Evolutionary conservation across 1,140 invertebrate species (phyloP).

Genomic region (Drosophila aff.): DNA sequence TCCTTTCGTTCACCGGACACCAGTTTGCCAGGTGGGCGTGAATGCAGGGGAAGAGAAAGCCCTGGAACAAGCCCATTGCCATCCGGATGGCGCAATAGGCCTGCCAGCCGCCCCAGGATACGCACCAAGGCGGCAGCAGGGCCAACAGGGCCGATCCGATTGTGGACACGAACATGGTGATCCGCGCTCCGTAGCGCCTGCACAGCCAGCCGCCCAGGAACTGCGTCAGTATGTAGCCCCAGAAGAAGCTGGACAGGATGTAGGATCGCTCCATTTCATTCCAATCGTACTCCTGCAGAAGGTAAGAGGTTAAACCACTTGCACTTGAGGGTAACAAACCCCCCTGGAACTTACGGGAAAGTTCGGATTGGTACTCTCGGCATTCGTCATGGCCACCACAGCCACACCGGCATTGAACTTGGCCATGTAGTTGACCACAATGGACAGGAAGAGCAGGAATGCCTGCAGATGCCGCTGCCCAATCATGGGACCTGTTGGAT

Average conservation of each 20-base stretch:
- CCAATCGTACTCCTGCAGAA: conserved; percentile 85
- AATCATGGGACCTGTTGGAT: conserved; percentile 55
- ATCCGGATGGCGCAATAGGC: conserved; percentile 88
- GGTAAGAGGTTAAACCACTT: not conserved
- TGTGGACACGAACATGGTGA: conserved; percentile 87
- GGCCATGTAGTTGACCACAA: conserved; percentile 71
- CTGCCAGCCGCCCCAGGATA: conserved; percentile 87
- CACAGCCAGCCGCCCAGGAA: conserved; percentile 90
- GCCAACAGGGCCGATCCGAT: conserved; percentile 85
- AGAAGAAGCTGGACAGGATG: conserved; percentile 89
- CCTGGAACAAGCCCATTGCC: conserved; percentile 91
- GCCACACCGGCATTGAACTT: conserved; percentile 72
- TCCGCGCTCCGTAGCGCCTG: conserved; percentile 88
- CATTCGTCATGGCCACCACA: conserved; percentile 80
- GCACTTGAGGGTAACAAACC: not conserved
- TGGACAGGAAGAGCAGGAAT: conserved; percentile 68
- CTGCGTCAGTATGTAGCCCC: conserved; percentile 86
- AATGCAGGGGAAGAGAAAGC: conserved; percentile 91
- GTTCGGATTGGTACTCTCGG: conserved; percentile 67
- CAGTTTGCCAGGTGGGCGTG: conserved; percentile 93
- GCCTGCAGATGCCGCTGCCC: conserved; percentile 76
- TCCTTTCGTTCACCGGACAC: conserved; percentile 88
- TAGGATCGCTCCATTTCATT: conserved; percentile 85
- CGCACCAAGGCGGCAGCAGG: conserved; percentile 84
- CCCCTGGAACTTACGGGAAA: conserved; percentile 54